These are phyloP conservation scores for Brachionus sp. DNA, from an alignment of 1,140 invertebrate genomes.

Conservation along the genomic window DNA sequence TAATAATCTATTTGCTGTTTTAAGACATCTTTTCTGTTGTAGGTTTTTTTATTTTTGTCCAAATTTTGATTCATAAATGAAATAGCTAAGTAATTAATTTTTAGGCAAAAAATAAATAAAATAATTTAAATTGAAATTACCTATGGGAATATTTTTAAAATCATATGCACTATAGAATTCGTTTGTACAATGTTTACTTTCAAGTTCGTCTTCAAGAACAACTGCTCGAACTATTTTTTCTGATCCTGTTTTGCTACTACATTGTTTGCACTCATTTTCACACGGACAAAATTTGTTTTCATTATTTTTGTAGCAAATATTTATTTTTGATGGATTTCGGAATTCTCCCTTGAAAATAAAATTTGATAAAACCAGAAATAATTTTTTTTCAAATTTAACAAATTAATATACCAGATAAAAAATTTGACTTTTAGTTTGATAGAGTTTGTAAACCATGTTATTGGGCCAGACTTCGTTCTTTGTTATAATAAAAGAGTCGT, in stretches of 20 bases:
- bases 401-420: too few species aligned
- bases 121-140: neutral
- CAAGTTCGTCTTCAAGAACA: neutral
- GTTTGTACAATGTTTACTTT: constrained; percentile 15
- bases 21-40: neutral
- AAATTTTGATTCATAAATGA: constrained; percentile 7
- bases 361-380: too few species aligned
- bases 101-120: neutral
- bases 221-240: neutral
- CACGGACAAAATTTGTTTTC: neutral
- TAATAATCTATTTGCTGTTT: neutral
- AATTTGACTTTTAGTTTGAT: too few species aligned
- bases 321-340: neutral
- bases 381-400: too few species aligned
- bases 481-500: too few species aligned
- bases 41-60: neutral
- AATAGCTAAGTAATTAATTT: neutral
- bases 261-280: neutral
- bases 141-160: neutral
- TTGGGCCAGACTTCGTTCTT: too few species aligned
- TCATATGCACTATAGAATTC: neutral
- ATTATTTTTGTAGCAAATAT: neutral
- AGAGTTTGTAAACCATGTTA: too few species aligned
- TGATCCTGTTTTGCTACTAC: neutral
- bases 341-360: constrained; percentile 30